Evolutionary conservation across 2,113 vertebrate genomes (phyloP), one percentile per base, ranked within the genome.

Genomic region (Amphiprion percula): DNA sequence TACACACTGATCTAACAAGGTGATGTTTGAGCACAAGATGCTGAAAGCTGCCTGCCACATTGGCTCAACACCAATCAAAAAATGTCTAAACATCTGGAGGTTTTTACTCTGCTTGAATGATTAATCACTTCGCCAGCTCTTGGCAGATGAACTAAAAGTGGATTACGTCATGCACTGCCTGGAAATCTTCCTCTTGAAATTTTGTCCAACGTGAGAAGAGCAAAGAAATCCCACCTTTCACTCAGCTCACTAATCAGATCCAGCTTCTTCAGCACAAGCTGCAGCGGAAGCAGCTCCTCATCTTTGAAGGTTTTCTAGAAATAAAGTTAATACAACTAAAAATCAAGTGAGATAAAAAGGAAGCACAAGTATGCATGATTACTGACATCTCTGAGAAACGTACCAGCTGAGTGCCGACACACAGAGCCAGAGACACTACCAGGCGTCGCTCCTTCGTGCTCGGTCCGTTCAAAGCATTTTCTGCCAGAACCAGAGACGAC

Each of bases 331-430:
- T 1, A 56, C 21, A 0, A 39, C 23, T n/a, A 4, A 49, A 21
- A 21, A n/a, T 19, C 8, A 33, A 58, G 44, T 4, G 5, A 39
- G 14, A 49, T 41, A 1, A 0, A 0, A 9, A 56, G 17, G 2
- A 9, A 16, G 21, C 56, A 28, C 6, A 54, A 14, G 0, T 10
- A 0, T 11, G 39, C 11, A 6, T 19, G 26, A 37, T n/a, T 11
- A 63, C 21, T 0, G 1, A 0, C 12, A n/a, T 33, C 6, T 63
- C 15, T 11, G 7, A 4, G 17, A 49, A 52, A 58, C 94, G 78
- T 89, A 99, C 98, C 98, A 99, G 95, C 70, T 99, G 98, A 46
- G 97, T 99, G 67, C 98, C 98, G 19, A 99, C 97, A 10, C 97
- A 99, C 52, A 99, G 93, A 0, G 98, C 97, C 76, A 99, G 93